Evolutionary conservation across 2,797 vertebrate genomes (phyloP).

Genomic region (Cebuella pygmaea): DNA sequence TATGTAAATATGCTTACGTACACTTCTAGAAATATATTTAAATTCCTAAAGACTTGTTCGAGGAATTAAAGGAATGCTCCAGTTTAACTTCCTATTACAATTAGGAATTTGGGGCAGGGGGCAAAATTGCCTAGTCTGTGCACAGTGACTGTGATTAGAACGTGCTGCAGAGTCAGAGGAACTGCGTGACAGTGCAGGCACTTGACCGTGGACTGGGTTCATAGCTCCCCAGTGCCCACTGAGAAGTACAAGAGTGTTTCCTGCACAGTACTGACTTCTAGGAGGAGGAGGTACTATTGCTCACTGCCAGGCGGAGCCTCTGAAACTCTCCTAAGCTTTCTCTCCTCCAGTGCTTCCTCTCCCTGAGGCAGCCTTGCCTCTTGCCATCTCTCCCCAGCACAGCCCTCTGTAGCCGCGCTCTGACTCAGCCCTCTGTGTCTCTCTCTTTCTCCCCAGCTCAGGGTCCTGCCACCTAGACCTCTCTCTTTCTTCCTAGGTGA

Average conservation of each 20-base stretch:
- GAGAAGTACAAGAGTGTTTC: not conserved
- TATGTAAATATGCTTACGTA: not conserved
- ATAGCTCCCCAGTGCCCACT: accelerated
- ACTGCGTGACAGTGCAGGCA: accelerated
- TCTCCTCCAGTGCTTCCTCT: not conserved
- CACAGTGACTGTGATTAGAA: not conserved
- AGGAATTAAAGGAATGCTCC: not conserved
- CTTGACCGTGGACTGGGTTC: not conserved
- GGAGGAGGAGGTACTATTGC: not conserved
- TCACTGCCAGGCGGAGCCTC: not conserved
- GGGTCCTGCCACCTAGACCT: not conserved
- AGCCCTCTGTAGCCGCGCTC: too few species aligned
- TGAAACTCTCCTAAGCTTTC: too few species aligned
- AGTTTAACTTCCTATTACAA: not conserved
- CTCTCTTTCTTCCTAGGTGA: not conserved
- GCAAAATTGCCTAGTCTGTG: not conserved
- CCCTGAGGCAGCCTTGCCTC: accelerated
- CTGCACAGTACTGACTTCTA: not conserved
- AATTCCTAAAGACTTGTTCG: not conserved
- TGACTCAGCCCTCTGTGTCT: not conserved
- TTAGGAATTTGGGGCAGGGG: not conserved
- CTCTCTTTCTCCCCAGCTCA: accelerated
- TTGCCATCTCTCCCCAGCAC: not conserved
- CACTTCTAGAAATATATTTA: not conserved
- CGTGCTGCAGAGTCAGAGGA: not conserved